Evolutionary conservation across 1,140 invertebrate species (phyloP).

Genomic region (Linepithema humile): DNA sequence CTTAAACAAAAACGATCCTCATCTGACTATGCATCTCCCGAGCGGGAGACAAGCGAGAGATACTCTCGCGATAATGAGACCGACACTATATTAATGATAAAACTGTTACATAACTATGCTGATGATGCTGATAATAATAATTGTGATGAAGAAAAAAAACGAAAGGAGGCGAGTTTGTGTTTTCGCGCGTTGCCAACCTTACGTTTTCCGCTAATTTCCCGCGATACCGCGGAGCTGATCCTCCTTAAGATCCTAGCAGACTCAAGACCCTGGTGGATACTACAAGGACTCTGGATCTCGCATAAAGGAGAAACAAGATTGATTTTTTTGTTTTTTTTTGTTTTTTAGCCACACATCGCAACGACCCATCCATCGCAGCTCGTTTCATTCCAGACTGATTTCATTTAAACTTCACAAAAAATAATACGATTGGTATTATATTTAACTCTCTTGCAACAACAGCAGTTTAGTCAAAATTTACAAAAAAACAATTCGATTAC

Average conservation of each 20-base stretch:
- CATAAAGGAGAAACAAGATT: conserved; percentile 29
- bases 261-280: conserved; percentile 1
- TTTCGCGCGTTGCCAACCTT: conserved; percentile 35
- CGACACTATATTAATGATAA: conserved; percentile 22
- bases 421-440: neutral
- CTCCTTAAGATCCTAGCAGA: conserved; percentile 15
- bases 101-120: conserved; percentile 20
- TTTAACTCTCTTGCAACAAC: neutral
- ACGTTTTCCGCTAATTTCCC: conserved; percentile 11
- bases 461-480: no score
- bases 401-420: neutral
- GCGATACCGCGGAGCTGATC: conserved; percentile 3
- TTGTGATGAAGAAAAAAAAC: conserved; percentile 40
- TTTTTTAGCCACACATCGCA: neutral
- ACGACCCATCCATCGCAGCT: conserved; percentile 35
- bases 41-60: neutral
- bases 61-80: neutral
- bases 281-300: conserved; percentile 21
- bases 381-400: neutral
- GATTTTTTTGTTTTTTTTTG: neutral
- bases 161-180: conserved; percentile 37
- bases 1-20: conserved; percentile 31
- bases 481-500: no score
- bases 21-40: conserved; percentile 17
- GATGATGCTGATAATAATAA: conserved; percentile 30